Base-by-base conservation (phyloP, 2,888 invertebrate species). In the Spisula subtruncata region DNA sequence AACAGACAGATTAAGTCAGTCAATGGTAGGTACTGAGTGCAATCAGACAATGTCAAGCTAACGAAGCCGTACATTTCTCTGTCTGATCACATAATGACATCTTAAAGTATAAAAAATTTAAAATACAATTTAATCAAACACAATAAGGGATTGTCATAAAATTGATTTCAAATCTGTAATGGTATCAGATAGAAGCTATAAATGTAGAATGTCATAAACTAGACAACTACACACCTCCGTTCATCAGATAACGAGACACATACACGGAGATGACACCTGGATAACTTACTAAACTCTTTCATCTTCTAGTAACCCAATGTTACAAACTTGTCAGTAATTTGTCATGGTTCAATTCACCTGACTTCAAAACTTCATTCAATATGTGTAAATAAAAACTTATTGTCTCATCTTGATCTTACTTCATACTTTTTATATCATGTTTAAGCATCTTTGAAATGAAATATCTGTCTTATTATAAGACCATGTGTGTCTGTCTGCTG, bases 251-350 rank as follows among this genome's bases (percentile, higher is more conserved):
- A 75, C 32, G n/a, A 32, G 75, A 32, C 14, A 32, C 35, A 75
- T 32, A 75, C 16, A 41, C 4, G 12, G 12, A 75, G 75, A 75
- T 75, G 75, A 75, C 75, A 75, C 29, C 16, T 14, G 18, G 75
- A 75, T 75, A 32, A 25, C n/a, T n/a, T 25, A 10, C 2, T 75
- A 32, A 75, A 75, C 32, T 75, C 75, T 75, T 75, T 75, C 32
- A 75, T 75, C 75, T 35, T 75, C 16, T 32, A 14, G 1, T 1
- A 18, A 18, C 14, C 35, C 75, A 29, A 75, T 35, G 29, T 75
- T 75, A 75, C 75, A 75, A 35, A 75, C n/a, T 75, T 75, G 75
- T 32, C 75, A 75, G 35, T 18, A 16, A 75, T 75, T 75, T 35
- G 75, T 32, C 35, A 32, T 18, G 16, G 75, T 18, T 75, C 75